Evolutionary conservation across 2,113 vertebrate genomes (phyloP).

Genomic region (Sclerurus mexicanus): DNA sequence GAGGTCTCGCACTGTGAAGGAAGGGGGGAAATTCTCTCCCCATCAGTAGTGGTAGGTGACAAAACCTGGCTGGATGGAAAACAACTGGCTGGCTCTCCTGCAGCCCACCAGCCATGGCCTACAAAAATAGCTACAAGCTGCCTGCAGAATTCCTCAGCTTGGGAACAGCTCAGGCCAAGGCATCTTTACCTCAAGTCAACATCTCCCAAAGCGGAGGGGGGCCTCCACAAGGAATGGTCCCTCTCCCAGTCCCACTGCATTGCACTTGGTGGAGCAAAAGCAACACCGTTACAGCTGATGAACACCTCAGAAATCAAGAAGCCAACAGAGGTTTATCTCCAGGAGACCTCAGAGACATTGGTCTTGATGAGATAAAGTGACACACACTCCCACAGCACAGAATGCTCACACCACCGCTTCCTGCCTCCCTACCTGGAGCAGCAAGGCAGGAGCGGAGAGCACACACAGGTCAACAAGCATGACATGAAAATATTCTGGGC

Average conservation of each 20-base stretch:
- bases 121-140: neutral
- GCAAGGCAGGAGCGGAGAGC: neutral
- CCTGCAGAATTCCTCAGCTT: neutral
- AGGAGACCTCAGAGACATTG: neutral
- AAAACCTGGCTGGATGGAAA: neutral
- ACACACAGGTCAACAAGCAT: neutral
- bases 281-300: neutral
- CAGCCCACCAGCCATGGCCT: neutral
- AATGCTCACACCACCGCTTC: neutral
- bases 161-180: neutral
- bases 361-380: neutral
- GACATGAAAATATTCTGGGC: neutral
- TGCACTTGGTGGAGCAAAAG: neutral
- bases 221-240: neutral
- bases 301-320: neutral
- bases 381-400: neutral
- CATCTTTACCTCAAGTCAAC: neutral
- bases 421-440: neutral
- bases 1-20: neutral
- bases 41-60: neutral
- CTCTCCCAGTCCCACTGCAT: neutral
- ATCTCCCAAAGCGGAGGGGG: neutral
- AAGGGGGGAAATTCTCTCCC: neutral
- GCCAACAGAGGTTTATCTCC: neutral
- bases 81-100: neutral